Base-by-base conservation (phyloP, 2,113 vertebrate species). In the Acrocephalus arundinaceus region DNA sequence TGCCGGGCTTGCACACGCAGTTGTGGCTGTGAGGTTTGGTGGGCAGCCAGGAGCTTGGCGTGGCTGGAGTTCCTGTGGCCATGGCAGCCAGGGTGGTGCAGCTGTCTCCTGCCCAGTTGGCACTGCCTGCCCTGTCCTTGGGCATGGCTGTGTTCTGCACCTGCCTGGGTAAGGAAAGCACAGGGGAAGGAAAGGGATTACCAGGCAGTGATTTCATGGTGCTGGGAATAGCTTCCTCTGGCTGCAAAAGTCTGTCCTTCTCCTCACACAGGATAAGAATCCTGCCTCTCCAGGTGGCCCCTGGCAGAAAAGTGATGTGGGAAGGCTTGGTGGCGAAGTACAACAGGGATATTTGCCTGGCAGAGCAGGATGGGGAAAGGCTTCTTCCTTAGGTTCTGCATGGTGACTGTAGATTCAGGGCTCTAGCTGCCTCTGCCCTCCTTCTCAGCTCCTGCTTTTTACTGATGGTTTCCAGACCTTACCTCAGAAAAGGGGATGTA, bases 1-100 rank as follows among this genome's bases (percentile, higher is more conserved):
- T 54, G 43, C 25, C 1, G 1, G 30, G 16, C 52, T 83, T 1
- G 0, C 25, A 3, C 13, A 2, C 1, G 2, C 35, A 4, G 2
- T 63, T 39, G 17, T 1, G 4, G 30, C 45, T 6, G 0, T 19
- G 54, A 27, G 18, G 39, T 14, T 39, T 72, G 58, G 41, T 86
- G 1, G 2, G 59, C 87, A 87, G 59, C 84, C 59, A 27, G 76
- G 35, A 76, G 43, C 41, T 6, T 27, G 37, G 63, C 45, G 30
- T 70, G 63, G 41, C 80, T 86, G 1, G 3, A 22, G 59, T 89
- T 79, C 33, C 2, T 10, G 72, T 76, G 92, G 65, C 91, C 12
- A 9, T 78, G 89, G 46, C 48, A 87, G 37, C 46, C 43, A 41
- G 57, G 1, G 54, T 41, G 39, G 62, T 4, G 10, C 25, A 43